Conservation (phyloP, 2,888 invertebrate species). For the Drosophila percnosoma region DNA sequence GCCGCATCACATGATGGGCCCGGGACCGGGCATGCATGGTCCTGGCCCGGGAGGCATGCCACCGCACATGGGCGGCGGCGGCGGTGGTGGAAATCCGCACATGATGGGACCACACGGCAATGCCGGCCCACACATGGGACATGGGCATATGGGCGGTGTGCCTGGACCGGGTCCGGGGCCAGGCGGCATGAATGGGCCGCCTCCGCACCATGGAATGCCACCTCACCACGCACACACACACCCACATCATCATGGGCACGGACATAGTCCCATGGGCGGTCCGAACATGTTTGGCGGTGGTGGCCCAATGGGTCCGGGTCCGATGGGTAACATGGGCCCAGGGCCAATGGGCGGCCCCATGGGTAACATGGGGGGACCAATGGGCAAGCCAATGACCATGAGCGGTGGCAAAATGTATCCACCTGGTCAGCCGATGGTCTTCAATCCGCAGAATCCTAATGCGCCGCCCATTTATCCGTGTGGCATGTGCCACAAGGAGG, state of each 20-base stretch:
- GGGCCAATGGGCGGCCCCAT: conserved; percentile 79
- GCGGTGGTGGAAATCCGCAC: conserved; percentile 62
- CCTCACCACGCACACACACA: conserved; percentile 67
- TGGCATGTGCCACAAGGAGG: conserved; percentile 98
- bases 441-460: conserved; percentile 98
- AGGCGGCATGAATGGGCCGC: conserved; percentile 80
- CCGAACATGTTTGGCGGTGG: conserved; percentile 77
- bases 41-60: conserved; percentile 75
- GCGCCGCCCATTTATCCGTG: conserved; percentile 99
- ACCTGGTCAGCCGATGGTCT: conserved; percentile 98
- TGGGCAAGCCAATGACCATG: conserved; percentile 93
- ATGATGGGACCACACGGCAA: conserved; percentile 79
- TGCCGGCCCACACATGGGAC: conserved; percentile 76
- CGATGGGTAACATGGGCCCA: conserved; percentile 76
- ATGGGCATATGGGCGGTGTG: conserved; percentile 81
- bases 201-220: conserved; percentile 71
- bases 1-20: conserved; percentile 82
- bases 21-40: conserved; percentile 70
- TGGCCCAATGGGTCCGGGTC: conserved; percentile 79
- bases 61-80: conserved; percentile 74
- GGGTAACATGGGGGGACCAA: conserved; percentile 77
- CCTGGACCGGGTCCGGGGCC: conserved; percentile 77
- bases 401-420: conserved; percentile 96
- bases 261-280: conserved; percentile 73
- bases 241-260: conserved; percentile 65